Evolutionary conservation across 2,113 vertebrate genomes (phyloP).

Genomic region (Triplophysa tibetana): DNA sequence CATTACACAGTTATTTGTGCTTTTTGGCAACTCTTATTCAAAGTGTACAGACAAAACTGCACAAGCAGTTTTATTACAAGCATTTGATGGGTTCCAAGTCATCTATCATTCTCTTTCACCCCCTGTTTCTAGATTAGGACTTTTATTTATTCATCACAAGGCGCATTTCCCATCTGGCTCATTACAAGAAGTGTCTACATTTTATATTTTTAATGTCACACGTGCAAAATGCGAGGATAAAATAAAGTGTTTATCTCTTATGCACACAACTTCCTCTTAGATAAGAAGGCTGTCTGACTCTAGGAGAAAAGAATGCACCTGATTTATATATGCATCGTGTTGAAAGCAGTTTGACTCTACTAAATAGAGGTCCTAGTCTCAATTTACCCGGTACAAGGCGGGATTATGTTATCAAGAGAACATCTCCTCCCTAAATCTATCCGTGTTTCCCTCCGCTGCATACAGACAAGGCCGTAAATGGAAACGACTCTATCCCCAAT

Average conservation of each 20-base stretch:
- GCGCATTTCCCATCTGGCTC: not conserved
- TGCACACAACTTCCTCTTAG: not conserved
- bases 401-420: slow-evolving; percentile 48
- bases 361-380: slow-evolving; percentile 40
- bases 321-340: slow-evolving; percentile 53
- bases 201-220: not conserved
- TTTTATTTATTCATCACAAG: not conserved
- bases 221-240: slow-evolving; percentile 1
- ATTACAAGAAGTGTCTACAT: not conserved
- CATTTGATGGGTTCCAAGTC: no score
- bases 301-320: slow-evolving; percentile 2
- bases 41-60: not conserved
- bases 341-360: slow-evolving; percentile 46
- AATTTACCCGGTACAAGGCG: slow-evolving; percentile 42
- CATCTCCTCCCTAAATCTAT: slow-evolving; percentile 46
- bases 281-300: slow-evolving; percentile 47
- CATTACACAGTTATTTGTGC: no score
- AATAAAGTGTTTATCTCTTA: slow-evolving; percentile 3
- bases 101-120: not conserved
- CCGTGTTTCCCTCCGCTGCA: slow-evolving; percentile 8
- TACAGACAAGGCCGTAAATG: slow-evolving; percentile 53
- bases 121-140: not conserved
- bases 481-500: slow-evolving; percentile 49
- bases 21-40: no score
- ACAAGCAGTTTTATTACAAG: not conserved